Evolutionary conservation across 2,888 invertebrate genomes (phyloP).

Genomic region (Hirtodrosophila duncani): DNA sequence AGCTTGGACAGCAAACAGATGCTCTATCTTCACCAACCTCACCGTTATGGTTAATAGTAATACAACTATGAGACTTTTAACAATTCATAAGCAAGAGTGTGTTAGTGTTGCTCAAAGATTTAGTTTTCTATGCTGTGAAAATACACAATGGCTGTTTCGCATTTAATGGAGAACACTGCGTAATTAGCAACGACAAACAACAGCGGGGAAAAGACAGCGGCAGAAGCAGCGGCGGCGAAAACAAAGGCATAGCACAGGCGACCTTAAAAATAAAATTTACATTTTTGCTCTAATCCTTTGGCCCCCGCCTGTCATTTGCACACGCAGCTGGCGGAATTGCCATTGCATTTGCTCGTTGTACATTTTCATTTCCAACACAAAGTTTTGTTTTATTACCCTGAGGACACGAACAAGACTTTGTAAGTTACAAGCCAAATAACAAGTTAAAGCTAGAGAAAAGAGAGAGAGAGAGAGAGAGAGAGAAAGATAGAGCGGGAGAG

Average conservation of each 20-base stretch:
- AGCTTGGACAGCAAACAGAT: no score
- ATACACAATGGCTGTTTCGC: conserved; percentile 6
- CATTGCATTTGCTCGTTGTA: conserved; percentile 38
- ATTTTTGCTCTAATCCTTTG: conserved; percentile 61
- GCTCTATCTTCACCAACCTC: no score
- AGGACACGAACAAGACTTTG: conserved; percentile 71
- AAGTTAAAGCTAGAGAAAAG: conserved; percentile 44
- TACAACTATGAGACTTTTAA: no score
- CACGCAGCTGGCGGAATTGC: conserved; percentile 13
- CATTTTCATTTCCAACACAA: conserved; percentile 72
- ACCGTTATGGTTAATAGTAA: no score
- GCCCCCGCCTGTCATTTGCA: conserved; percentile 63
- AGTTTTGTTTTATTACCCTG: conserved; percentile 70
- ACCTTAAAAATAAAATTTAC: conserved; percentile 56
- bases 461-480: conserved; percentile 4
- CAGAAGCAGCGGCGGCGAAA: conserved; percentile 2
- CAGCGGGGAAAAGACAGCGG: conserved; percentile 16
- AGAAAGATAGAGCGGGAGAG: conserved; percentile 3
- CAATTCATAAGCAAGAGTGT: no score
- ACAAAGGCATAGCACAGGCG: conserved; percentile 7
- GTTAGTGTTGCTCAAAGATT: conserved; percentile 27
- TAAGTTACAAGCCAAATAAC: conserved; percentile 72
- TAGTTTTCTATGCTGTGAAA: neutral
- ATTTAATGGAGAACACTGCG: conserved; percentile 15
- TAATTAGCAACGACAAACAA: conserved; percentile 35